Evolutionary conservation across 2,888 invertebrate species (phyloP), one percentile per base, ranked within the genome.

Genomic region (Thymelicus acteon): DNA sequence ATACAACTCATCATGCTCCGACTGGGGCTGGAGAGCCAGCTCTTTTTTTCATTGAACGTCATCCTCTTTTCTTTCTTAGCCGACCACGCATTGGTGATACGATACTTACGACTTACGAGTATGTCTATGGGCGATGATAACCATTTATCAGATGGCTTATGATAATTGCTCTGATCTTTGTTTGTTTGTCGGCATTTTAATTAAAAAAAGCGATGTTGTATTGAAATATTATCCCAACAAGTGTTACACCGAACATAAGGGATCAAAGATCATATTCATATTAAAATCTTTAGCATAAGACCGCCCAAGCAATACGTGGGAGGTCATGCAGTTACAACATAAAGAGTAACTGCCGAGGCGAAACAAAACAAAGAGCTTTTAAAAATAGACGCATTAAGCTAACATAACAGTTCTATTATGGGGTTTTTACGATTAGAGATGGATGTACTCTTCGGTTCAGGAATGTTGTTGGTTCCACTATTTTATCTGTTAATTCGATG

Each of bases 341-440:
- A 6, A 31, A 7, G 49, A 49, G 49, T 60, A 60, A 40, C 57
- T 49, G 40, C 70, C n/a, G 58, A 62, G 37, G 48, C 63, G 31
- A 70, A 70, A 64, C 60, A 40, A 70, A 70, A 64, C 60, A 70
- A 70, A 60, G 60, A 70, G 64, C 70, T 64, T 70, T 69, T 64
- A 70, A 70, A 68, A 70, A 70, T 70, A 70, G 63, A 40, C 37
- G 48, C 64, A 70, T 70, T 64, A 64, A 64, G 60, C 64, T 49
- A 58, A 49, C 24, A 70, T 58, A 63, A 70, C 64, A 49, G 70
- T 64, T 70, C 69, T 70, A 70, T 63, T 69, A 69, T 63, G 69
- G 64, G 37, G 31, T 31, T 70, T 62, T 70, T 64, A 70, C 70
- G 64, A 70, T 64, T 63, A 39, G 13, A 39, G 57, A 58, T 60